Base-by-base conservation (phyloP, 1,140 invertebrate species). In the Mycetomoellerius zeteki region DNA sequence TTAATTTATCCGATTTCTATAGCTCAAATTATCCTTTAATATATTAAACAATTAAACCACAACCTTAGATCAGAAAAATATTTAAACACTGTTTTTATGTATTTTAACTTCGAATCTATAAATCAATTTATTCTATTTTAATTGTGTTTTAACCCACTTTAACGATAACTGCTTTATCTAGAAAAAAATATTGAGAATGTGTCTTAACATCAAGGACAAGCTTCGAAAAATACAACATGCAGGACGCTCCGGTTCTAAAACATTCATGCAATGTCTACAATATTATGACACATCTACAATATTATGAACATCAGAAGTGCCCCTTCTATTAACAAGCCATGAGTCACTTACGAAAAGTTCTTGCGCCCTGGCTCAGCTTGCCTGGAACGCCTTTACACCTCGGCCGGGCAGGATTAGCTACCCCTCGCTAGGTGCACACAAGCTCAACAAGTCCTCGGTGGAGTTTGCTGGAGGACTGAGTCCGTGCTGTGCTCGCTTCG, bases 391-490 rank as follows among this genome's bases (percentile, higher is more conserved):
- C 50, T 54, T 33, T 0, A 52, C 50, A 78, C 80, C 12, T 78
- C 27, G 62, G 54, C 33, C 60, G 54, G 71, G 50, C 50, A 88
- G 81, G 65, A 77, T 64, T 56, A 50, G 78, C 60, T 73, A 52
- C 12, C 12, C 62, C 47, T 69, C 60, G 27, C 19, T n/a, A 64
- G 50, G 27, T 85, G 43, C 86, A 37, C 60, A 67, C 77, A 81
- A 87, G 75, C 90, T 93, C 92, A 93, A 94, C 93, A 93, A 93
- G 93, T 93, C 91, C 91, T 88, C 90, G 89, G 71, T 89, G 93
- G 87, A 90, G 92, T 85, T 90, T 86, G 88, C 85, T 91, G 87
- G 89, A 94, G 93, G 86, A 94, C 91, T 94, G 93, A 92, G 90
- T 88, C 80, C 69, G 82, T 92, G 86, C 82, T 50, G 85, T 86